Evolutionary conservation across 2,797 vertebrate species (phyloP), one percentile per base, ranked within the genome.

Genomic region (Centroberyx gerrardi): DNA sequence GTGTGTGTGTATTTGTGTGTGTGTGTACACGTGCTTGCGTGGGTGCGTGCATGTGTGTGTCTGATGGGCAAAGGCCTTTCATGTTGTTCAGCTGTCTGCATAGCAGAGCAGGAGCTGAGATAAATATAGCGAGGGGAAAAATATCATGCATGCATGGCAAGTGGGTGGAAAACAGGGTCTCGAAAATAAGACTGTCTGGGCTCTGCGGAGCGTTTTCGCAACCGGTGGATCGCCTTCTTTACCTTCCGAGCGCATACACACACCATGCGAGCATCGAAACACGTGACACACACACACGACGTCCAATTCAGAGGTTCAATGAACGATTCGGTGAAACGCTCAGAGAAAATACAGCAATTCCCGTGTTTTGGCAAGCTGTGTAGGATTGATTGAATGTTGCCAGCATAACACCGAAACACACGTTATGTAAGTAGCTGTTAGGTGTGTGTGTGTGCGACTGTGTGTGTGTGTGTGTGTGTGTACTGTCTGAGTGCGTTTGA

Each of bases 41-140:
- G 52, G 58, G 70, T 68, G 56, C 13, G 55, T 44, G 74, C 62
- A 62, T 74, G 65, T 58, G 70, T 77, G 75, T 4, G 53, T 79
- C 70, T 80, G 72, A 78, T 58, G 70, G 74, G 58, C 54, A 61
- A 64, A 74, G 69, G 67, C 63, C 68, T 78, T 73, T 81, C 66
- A 80, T 86, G 78, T 78, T 78, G 68, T 75, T 85, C 72, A 72
- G 72, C 63, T 83, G 77, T 81, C 82, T 82, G 73, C 73, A 15
- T 3, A 28, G 53, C 13, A 0, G 46, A 49, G 71, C 71, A 28
- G 61, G 53, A 51, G 69, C 54, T 2, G 8, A 33, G 67, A 69
- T 71, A 77, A 74, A 85, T 74, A 67, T 29, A 65, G 78, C 7
- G 54, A 55, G 67, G 22, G 60, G 59, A 73, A 62, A 68, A 58